Percentiles rank a stretch among this genome's conserved stretches.
phyloP scores from a whole-genome alignment of 2,797 vertebrate species.

The Coregonus ussuriensis region DNA sequence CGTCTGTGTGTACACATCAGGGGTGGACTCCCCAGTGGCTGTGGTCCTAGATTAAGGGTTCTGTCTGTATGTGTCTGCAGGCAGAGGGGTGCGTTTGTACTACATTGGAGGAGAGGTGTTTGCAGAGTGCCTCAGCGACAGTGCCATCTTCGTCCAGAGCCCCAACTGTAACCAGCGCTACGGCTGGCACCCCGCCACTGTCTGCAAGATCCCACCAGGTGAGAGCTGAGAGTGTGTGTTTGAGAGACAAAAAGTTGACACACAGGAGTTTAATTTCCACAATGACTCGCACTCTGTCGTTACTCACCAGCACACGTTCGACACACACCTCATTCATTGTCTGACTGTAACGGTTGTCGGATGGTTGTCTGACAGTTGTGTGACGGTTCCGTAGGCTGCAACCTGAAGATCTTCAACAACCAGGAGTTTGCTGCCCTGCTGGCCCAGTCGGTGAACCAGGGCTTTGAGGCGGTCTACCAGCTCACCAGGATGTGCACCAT shows the following conservation, averaged over 20 bases:
- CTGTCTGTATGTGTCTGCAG: conserved; percentile 39
- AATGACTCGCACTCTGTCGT: too few relatives aligned
- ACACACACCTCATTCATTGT: background rate
- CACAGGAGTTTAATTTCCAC: too few relatives aligned
- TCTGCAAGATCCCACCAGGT: conserved; percentile 99
- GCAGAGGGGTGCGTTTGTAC: conserved; percentile 94
- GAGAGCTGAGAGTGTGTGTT: background rate
- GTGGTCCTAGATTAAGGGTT: background rate
- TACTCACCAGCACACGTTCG: too few relatives aligned
- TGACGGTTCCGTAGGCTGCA: conserved; percentile 81
- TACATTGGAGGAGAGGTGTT: conserved; percentile 99
- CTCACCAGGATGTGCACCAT: conserved; percentile 99
- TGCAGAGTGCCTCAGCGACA: conserved; percentile 97
- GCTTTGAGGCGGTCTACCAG: conserved; percentile 97
- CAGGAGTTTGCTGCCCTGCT: conserved; percentile 96
- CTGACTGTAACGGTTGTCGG: background rate
- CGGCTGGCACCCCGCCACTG: conserved; percentile 97
- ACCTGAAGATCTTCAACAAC: conserved; percentile 99
- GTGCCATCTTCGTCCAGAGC: conserved; percentile 97
- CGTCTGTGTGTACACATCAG: background rate
- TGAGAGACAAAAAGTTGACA: background rate
- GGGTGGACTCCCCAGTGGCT: background rate
- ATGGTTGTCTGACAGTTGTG: conserved; percentile 9
- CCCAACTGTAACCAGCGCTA: conserved; percentile 99
- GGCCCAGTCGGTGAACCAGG: conserved; percentile 98